Evolutionary conservation across 2,888 invertebrate genomes (phyloP).

Genomic region (Patella pellucida): DNA sequence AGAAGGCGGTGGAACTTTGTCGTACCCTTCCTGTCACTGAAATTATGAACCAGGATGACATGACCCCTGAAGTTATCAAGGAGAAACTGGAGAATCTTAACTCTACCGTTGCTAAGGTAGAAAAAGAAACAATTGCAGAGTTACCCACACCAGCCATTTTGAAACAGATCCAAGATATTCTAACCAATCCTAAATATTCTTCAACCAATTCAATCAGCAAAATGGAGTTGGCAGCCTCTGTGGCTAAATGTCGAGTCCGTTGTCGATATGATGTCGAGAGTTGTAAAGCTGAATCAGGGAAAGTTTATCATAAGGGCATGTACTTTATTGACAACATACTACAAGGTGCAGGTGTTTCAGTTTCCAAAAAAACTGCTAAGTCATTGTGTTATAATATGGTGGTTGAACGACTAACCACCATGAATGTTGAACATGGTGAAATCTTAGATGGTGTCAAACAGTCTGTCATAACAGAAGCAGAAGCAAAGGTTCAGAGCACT

Average conservation of each 20-base stretch:
- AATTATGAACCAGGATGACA: slow-evolving; percentile 47
- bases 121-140: slow-evolving; percentile 1
- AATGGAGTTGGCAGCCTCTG: neutral
- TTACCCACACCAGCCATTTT: neutral
- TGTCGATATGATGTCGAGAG: slow-evolving; percentile 1
- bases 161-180: neutral
- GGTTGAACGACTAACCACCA: neutral
- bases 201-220: neutral
- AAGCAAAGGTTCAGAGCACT: neutral
- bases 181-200: neutral
- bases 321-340: neutral
- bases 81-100: slow-evolving; percentile 30
- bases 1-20: slow-evolving; percentile 49
- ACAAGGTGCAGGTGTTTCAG: neutral
- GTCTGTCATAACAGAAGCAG: neutral
- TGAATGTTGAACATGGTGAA: neutral
- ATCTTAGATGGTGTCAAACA: neutral
- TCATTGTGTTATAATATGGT: neutral
- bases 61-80: slow-evolving; percentile 48
- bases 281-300: neutral
- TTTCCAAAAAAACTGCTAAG: neutral
- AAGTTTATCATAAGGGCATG: neutral
- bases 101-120: neutral
- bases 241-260: neutral
- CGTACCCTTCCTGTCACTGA: slow-evolving; percentile 48